Evolutionary conservation across 2,113 vertebrate species (phyloP), one percentile per base, ranked within the genome.

Genomic region (Tonatia bakeri): DNA sequence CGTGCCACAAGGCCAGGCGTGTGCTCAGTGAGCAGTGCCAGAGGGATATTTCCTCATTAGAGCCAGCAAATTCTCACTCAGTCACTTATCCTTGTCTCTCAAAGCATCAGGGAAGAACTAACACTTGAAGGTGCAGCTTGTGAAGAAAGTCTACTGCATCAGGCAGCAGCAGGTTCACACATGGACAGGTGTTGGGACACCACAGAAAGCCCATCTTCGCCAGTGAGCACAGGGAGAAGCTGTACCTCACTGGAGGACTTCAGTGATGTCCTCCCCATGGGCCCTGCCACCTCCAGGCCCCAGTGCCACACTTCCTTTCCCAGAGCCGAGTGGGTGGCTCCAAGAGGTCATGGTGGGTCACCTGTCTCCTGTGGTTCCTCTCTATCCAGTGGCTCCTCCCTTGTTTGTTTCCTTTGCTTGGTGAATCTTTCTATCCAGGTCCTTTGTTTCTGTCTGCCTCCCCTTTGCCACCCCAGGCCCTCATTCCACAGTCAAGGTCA

Each of bases 201-300:
- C 99, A 99, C 99, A 99, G 99, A 99, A 99, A 99, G 98, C 99
- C 96, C 96, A 99, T 99, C 98, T 99, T 99, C 98, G 99, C 99
- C 98, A 99, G 99, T 97, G 99, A 99, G 96, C 99, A 99, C 17
- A 99, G 99, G 97, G 97, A 99, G 98, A 99, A 99, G 98, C 99
- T 99, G 97, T 99, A 99, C 98, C 99, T 99, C 97, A 98, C 99
- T 96, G 99, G 99, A 98, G 99, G 99, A 77, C 99, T 99, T 98
- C 99, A 99, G 99, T 99, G 99, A 99, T 98, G 0, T 24, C 98
- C 93, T 76, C 56, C 52, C 80, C 7, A 3, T 19, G 0, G 56
- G 20, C 97, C 26, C 96, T 94, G 92, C 96, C 86, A 97, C 98
- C 97, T 98, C 94, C 98, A 97, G 99, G 99, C 99, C 99, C 98